phyloP scores from a whole-genome alignment of 2,888 invertebrate genomes.

The Hydriomena furcata region DNA sequence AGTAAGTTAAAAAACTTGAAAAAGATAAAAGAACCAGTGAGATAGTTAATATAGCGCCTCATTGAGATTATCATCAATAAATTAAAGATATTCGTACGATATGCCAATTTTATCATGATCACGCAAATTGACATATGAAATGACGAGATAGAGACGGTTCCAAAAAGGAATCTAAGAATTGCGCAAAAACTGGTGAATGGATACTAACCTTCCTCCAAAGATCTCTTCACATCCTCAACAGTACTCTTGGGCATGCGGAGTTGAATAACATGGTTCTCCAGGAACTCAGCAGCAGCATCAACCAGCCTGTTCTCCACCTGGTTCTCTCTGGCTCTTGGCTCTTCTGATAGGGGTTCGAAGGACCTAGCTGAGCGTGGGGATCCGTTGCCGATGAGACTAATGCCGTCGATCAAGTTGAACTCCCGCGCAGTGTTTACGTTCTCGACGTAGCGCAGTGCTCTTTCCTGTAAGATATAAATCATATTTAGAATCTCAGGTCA shows the following conservation, averaged over 20 bases:
- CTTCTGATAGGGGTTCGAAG: slow-evolving; percentile 87
- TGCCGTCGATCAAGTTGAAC: slow-evolving; percentile 83
- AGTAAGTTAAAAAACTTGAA: too few species aligned
- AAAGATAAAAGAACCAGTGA: too few species aligned
- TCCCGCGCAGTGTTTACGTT: slow-evolving; percentile 77
- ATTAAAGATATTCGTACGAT: too few species aligned
- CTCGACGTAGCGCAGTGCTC: slow-evolving; percentile 88
- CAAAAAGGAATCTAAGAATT: too few species aligned
- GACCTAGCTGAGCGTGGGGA: slow-evolving; percentile 83
- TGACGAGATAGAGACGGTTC: too few species aligned
- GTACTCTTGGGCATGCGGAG: slow-evolving; percentile 90
- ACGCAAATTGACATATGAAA: too few species aligned
- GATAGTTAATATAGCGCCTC: too few species aligned
- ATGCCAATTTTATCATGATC: too few species aligned
- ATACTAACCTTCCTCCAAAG: slow-evolving; percentile 90
- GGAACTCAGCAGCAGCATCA: slow-evolving; percentile 89
- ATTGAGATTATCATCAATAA: too few species aligned
- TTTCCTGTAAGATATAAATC: slow-evolving; percentile 80
- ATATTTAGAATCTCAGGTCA: too few species aligned
- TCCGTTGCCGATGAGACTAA: slow-evolving; percentile 78
- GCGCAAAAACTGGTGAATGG: too few species aligned
- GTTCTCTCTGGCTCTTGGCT: slow-evolving; percentile 88
- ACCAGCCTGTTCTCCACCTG: slow-evolving; percentile 89
- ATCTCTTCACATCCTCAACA: slow-evolving; percentile 89
- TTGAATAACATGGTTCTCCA: slow-evolving; percentile 91